These are phyloP conservation scores for Arion vulgaris DNA, from an alignment of 1,140 invertebrate species.

Conservation along the genomic window DNA sequence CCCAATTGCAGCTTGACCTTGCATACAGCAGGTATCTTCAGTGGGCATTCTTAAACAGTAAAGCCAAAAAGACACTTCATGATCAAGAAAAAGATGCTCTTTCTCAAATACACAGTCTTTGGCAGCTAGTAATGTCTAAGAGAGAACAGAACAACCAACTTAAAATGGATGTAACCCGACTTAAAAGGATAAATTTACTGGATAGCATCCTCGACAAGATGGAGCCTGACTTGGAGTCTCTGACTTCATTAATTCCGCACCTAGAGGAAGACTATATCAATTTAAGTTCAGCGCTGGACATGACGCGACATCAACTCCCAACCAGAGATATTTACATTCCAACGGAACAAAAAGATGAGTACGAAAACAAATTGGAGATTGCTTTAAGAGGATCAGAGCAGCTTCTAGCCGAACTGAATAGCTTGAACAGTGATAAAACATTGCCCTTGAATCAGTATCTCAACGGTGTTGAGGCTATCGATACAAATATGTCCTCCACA, in stretches of 20 bases:
- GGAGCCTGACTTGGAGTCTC: constrained; percentile 49
- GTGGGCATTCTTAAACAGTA: constrained; percentile 55
- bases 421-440: background rate
- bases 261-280: constrained; percentile 52
- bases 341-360: constrained; percentile 9
- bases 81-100: constrained; percentile 59
- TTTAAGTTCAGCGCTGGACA: constrained; percentile 57
- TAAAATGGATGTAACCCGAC: constrained; percentile 43
- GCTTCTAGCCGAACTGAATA: constrained; percentile 3
- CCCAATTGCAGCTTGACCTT: constrained; percentile 54
- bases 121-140: constrained; percentile 51
- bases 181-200: constrained; percentile 49
- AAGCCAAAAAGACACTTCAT: constrained; percentile 47
- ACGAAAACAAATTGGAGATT: background rate
- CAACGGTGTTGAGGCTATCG: background rate
- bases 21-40: constrained; percentile 54
- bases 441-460: constrained; percentile 5
- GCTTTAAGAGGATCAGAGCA: constrained; percentile 10
- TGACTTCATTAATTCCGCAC: constrained; percentile 47
- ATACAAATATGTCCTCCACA: background rate
- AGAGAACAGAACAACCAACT: constrained; percentile 42
- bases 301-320: constrained; percentile 61
- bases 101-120: constrained; percentile 51
- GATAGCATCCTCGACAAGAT: constrained; percentile 54
- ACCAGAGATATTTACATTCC: constrained; percentile 57